A percentile compares a stretch with the other conserved stretches of the same genome.
Evolutionary conservation across 1,140 invertebrate genomes (phyloP).

Genomic region (Trichogramma pretiosum): DNA sequence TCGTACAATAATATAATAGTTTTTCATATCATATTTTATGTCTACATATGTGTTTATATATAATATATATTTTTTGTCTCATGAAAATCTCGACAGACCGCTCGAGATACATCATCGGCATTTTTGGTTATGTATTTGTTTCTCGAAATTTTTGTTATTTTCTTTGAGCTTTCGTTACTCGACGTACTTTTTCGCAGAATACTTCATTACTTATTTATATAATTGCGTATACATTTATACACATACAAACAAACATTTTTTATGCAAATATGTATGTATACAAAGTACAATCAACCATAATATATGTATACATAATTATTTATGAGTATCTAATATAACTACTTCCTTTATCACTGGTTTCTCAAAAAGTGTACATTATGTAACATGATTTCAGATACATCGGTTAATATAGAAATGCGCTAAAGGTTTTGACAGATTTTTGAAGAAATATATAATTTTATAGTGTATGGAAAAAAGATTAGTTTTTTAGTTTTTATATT

Average conservation of each 20-base stretch:
- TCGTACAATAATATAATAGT: slow-evolving; percentile 2
- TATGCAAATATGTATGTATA: too few relatives aligned
- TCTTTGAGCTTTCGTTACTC: slow-evolving; percentile 13
- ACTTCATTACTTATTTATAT: slow-evolving; percentile 14
- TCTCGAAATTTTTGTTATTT: slow-evolving; percentile 20
- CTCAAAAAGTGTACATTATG: neutral
- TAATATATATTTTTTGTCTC: too few relatives aligned
- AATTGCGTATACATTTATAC: too few relatives aligned
- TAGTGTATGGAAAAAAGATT: neutral
- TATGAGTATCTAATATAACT: too few relatives aligned
- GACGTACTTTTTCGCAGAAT: slow-evolving; percentile 18
- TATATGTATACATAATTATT: too few relatives aligned
- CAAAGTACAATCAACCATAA: slow-evolving; percentile 6
- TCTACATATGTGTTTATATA: too few relatives aligned
- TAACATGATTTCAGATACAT: neutral
- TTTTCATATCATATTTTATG: slow-evolving; percentile 2
- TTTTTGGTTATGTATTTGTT: slow-evolving; percentile 5
- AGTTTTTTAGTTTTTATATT: slow-evolving; percentile 20
- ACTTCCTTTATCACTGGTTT: neutral
- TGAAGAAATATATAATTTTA: slow-evolving; percentile 14
- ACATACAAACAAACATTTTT: too few relatives aligned
- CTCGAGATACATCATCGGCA: slow-evolving; percentile 8
- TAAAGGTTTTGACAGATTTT: slow-evolving; percentile 5
- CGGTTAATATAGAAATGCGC: neutral
- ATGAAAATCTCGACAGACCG: slow-evolving; percentile 15